Base-by-base conservation (phyloP, 2,797 vertebrate species). In the Rhynchonycteris naso region DNA sequence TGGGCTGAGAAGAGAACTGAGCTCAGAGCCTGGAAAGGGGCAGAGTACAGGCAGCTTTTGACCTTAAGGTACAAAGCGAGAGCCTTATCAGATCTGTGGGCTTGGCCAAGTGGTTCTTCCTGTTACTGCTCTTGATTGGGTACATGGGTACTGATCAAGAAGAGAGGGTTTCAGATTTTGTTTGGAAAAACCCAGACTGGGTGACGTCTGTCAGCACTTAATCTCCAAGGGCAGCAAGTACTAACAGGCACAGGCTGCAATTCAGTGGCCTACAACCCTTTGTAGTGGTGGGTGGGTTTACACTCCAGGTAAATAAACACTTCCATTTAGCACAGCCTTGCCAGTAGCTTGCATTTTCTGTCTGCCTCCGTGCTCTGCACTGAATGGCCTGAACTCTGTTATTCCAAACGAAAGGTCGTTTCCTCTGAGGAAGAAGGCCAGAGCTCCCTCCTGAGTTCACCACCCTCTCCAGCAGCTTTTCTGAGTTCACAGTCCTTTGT, bases 141-240 rank as follows among this genome's bases (percentile, higher is more conserved):
- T 28, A 66, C 35, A 2, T 1, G 26, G 69, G 75, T 38, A 61
- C 63, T 66, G 74, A 76, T 35, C 56, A 54, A 43, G 52, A 69
- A 35, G 69, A 74, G 35, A 94, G 43, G 28, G 6, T 33, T 89
- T 89, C 69, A 65, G 85, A 58, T 78, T 95, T 90, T 84, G 61
- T 95, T 93, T 93, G 84, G 81, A 85, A 94, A 96, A 91, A 94
- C 16, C 21, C 83, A 81, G 91, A 56, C 75, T 28, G 50, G 1
- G 0, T 76, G 93, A 72, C 9, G 16, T 54, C 71, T 63, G 71
- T 71, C 43, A 72, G 47, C 58, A 71, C 88, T 28, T 68, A 19
- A 50, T 75, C 87, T 79, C 80, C 33, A 7, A 38, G 19, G 50
- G 54, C 81, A n/a, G 63, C 4, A 26, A 66, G 35, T 2, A 2